Evolutionary conservation across 2,113 vertebrate genomes (phyloP).

Genomic region (Alexandromys fortis): DNA sequence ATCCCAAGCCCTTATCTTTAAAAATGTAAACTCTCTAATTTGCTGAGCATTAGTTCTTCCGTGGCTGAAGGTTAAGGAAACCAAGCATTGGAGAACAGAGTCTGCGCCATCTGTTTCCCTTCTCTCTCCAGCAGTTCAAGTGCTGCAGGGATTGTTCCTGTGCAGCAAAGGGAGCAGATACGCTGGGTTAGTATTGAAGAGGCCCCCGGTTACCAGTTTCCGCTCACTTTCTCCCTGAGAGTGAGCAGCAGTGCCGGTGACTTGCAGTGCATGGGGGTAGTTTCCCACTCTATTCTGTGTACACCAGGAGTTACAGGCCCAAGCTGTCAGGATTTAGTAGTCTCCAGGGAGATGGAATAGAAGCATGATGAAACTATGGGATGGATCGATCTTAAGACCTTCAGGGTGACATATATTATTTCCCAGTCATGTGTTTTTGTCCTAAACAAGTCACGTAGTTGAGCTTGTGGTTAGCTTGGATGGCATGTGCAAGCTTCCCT

Average conservation of each 20-base stretch:
- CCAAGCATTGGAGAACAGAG: neutral
- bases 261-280: neutral
- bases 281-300: neutral
- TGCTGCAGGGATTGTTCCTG: conserved; percentile 22
- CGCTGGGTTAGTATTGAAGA: neutral
- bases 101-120: conserved; percentile 53
- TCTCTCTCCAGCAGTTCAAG: neutral
- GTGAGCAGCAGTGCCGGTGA: neutral
- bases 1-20: conserved; percentile 59
- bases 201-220: neutral
- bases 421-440: neutral
- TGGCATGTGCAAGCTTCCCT: neutral
- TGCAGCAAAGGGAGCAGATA: neutral
- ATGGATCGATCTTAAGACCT: neutral
- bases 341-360: neutral
- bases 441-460: neutral
- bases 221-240: neutral
- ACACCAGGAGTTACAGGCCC: neutral
- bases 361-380: neutral
- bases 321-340: neutral
- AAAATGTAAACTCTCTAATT: conserved; percentile 65
- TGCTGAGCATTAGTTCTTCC: conserved; percentile 48
- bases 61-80: conserved; percentile 62
- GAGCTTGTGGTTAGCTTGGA: neutral
- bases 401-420: neutral